Conservation (phyloP, 2,113 vertebrate species). For the Hyaena hyaena region DNA sequence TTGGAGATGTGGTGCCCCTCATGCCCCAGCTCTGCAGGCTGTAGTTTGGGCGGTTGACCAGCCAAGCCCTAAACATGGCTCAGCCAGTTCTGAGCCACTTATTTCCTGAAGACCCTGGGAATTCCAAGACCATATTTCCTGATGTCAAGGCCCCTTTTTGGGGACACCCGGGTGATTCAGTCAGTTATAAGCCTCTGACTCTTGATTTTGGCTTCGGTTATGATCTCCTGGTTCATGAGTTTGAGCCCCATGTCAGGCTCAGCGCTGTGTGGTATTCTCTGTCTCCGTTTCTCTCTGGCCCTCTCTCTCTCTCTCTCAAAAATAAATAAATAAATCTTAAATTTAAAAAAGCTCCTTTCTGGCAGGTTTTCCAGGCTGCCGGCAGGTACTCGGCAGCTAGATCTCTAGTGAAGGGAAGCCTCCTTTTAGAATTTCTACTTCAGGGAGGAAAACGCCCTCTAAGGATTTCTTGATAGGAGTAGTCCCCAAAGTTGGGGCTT, state of each 20-base stretch:
- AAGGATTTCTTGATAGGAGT: background rate
- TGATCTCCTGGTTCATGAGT: too few species aligned
- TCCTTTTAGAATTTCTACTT: background rate
- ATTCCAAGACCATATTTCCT: background rate
- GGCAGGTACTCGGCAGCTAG: background rate
- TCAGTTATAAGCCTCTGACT: too few species aligned
- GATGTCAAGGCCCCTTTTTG: background rate
- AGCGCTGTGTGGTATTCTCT: too few species aligned
- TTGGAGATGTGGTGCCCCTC: rapidly evolving
- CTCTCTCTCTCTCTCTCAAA: too few species aligned
- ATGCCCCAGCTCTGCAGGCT: rapidly evolving
- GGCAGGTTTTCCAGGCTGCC: background rate
- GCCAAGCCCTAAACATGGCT: background rate
- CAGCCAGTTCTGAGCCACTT: background rate
- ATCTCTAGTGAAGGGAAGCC: background rate
- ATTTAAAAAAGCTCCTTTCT: background rate
- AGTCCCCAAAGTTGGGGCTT: too few species aligned
- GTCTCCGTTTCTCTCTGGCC: too few species aligned
- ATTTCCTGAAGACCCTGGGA: background rate
- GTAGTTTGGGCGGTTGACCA: background rate
- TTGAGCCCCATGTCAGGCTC: too few species aligned
- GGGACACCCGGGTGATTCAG: too few species aligned
- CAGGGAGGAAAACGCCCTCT: background rate
- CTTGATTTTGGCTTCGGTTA: too few species aligned
- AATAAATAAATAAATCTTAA: too few species aligned